A percentile compares a stretch with the other conserved stretches of the same genome.
These are phyloP conservation scores for Caenorhabditis angaria DNA, from an alignment of 2,888 invertebrate genomes.

Conservation along the genomic window DNA sequence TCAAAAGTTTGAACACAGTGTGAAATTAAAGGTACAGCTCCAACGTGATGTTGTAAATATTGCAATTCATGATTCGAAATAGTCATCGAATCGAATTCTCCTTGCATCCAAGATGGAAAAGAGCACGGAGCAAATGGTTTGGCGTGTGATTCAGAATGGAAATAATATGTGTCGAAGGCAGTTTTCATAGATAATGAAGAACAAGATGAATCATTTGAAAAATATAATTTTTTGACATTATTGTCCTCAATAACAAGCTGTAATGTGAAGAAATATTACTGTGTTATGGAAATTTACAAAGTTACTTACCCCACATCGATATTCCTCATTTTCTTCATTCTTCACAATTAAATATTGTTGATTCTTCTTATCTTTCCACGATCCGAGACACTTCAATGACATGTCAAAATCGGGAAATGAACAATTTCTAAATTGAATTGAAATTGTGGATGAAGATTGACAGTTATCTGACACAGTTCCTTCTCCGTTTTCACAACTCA, in stretches of 20 bases:
- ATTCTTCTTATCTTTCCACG: constrained; percentile 41
- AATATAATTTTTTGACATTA: constrained; percentile 34
- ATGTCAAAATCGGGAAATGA: constrained; percentile 62
- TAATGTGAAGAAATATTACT: constrained; percentile 7
- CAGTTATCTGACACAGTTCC: constrained; percentile 57
- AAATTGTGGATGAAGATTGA: constrained; percentile 33
- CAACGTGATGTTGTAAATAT: constrained; percentile 43
- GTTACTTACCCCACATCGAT: constrained; percentile 53
- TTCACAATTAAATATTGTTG: constrained; percentile 47
- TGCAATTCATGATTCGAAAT: constrained; percentile 49
- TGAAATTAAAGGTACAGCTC: constrained; percentile 53
- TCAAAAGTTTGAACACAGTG: constrained; percentile 57
- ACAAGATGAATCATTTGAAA: constrained; percentile 52
- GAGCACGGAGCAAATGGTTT: constrained; percentile 54
- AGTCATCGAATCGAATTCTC: constrained; percentile 56
- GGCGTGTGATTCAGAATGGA: constrained; percentile 31
- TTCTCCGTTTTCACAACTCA: constrained; percentile 46
- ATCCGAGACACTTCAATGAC: constrained; percentile 51
- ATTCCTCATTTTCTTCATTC: constrained; percentile 60
- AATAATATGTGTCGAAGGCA: constrained; percentile 48
- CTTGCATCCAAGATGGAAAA: constrained; percentile 61
- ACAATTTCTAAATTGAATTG: constrained; percentile 56
- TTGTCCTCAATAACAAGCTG: constrained; percentile 27
- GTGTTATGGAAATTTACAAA: neutral
- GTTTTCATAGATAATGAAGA: constrained; percentile 37